Evolutionary conservation across 2,888 invertebrate genomes (phyloP).

Genomic region (Lamproptera curius): DNA sequence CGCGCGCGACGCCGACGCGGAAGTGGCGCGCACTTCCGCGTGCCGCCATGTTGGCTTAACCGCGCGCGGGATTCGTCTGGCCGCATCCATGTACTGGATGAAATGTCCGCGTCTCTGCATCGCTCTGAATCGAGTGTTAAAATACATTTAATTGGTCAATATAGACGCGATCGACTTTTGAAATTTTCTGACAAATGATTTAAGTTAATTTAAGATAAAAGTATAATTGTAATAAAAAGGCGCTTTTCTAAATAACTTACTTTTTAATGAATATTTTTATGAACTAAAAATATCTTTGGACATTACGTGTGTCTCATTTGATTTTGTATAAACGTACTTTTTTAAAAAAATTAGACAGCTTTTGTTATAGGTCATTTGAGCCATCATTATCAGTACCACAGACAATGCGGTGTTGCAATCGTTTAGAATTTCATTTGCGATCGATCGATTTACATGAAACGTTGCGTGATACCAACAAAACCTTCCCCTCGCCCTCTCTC

Average conservation of each 20-base stretch:
- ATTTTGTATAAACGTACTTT: neutral
- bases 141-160: slow-evolving; percentile 13
- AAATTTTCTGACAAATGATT: no score
- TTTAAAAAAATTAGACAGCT: no score
- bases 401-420: slow-evolving; percentile 8
- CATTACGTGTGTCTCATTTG: neutral
- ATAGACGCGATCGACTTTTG: no score
- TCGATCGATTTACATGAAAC: slow-evolving; percentile 39
- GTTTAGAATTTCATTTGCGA: slow-evolving; percentile 23
- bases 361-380: no score
- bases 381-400: no score
- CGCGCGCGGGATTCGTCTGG: slow-evolving; percentile 9
- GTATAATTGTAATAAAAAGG: no score
- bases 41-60: slow-evolving; percentile 65
- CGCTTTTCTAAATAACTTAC: no score
- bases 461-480: slow-evolving; percentile 37
- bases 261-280: no score
- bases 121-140: neutral
- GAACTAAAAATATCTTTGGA: no score
- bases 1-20: slow-evolving; percentile 49
- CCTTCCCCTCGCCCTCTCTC: slow-evolving; percentile 58
- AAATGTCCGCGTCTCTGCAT: slow-evolving; percentile 25
- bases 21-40: slow-evolving; percentile 66
- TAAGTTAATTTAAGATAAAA: no score
- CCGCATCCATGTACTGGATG: slow-evolving; percentile 23